Evolutionary conservation across 2,797 vertebrate species (phyloP).

Genomic region (Antennarius maculatus): DNA sequence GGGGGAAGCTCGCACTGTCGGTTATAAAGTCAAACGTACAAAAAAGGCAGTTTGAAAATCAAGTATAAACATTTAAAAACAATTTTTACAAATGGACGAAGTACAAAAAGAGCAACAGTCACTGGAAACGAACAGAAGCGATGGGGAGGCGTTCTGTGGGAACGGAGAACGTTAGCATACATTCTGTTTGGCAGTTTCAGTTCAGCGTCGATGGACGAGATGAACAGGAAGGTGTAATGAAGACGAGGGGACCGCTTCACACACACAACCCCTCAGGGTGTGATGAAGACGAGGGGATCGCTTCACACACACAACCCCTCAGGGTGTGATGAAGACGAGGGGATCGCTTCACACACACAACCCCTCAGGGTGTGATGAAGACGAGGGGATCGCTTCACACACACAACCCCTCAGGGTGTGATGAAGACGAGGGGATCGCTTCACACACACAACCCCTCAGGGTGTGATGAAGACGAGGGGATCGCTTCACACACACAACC

Average conservation of each 20-base stretch:
- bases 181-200: conserved; percentile 85
- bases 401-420: too few relatives aligned
- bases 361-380: conserved; percentile 28
- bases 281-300: conserved; percentile 46
- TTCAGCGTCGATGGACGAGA: conserved; percentile 69
- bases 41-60: conserved; percentile 99
- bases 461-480: conserved; percentile 33
- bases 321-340: conserved; percentile 28
- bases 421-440: conserved; percentile 51
- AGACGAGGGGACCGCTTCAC: conserved; percentile 55
- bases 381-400: conserved; percentile 55
- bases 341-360: conserved; percentile 63
- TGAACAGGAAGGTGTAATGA: conserved; percentile 38
- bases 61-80: conserved; percentile 99
- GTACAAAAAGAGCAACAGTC: conserved; percentile 94
- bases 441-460: too few relatives aligned
- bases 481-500: conserved; percentile 66
- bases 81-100: conserved; percentile 98
- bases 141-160: conserved; percentile 68
- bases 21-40: conserved; percentile 98
- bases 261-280: conserved; percentile 59
- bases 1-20: conserved; percentile 90
- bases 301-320: too few relatives aligned
- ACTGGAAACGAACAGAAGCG: conserved; percentile 82
- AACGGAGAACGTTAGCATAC: conserved; percentile 79